Percentiles rank a stretch among this genome's conserved stretches.
Evolutionary conservation across 2,888 invertebrate genomes (phyloP).

Genomic region (Pterostichus madidus): DNA sequence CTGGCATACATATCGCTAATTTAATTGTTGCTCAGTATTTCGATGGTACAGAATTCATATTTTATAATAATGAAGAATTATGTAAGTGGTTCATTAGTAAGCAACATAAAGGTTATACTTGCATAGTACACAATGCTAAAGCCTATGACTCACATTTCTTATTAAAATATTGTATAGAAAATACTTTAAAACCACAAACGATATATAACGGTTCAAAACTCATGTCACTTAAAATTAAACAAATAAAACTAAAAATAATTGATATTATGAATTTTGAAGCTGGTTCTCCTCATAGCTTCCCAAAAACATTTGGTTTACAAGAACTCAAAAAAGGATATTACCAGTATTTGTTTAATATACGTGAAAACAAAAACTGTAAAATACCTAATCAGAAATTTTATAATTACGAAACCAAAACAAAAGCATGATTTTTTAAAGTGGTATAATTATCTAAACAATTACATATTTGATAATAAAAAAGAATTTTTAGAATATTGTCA

Average conservation of each 20-base stretch:
- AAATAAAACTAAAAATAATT: constrained; percentile 67
- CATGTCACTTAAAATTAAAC: constrained; percentile 68
- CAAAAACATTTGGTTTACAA: constrained; percentile 69
- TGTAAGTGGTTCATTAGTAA: too few species aligned
- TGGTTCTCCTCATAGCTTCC: constrained; percentile 67
- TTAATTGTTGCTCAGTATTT: too few species aligned
- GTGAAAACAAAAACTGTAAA: constrained; percentile 2
- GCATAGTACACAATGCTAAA: constrained; percentile 61
- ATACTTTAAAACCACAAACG: constrained; percentile 67
- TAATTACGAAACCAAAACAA: constrained; percentile 60
- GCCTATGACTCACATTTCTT: constrained; percentile 66
- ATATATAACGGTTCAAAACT: constrained; percentile 66
- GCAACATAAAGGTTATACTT: too few species aligned
- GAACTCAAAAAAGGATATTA: constrained; percentile 69
- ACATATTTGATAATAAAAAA: constrained; percentile 60
- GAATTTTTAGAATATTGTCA: constrained; percentile 42
- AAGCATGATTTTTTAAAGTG: constrained; percentile 67
- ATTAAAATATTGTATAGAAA: constrained; percentile 68
- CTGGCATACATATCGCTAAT: too few species aligned
- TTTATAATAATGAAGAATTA: constrained; percentile 68
- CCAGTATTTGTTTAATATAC: constrained; percentile 69
- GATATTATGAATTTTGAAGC: constrained; percentile 68
- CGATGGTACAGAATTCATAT: constrained; percentile 60
- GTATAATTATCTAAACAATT: constrained; percentile 64
- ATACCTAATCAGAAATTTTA: neutral